A percentile compares a stretch with the other conserved stretches of the same genome.
These are phyloP conservation scores for Nebria salina DNA, from an alignment of 2,888 invertebrate genomes.

Conservation along the genomic window DNA sequence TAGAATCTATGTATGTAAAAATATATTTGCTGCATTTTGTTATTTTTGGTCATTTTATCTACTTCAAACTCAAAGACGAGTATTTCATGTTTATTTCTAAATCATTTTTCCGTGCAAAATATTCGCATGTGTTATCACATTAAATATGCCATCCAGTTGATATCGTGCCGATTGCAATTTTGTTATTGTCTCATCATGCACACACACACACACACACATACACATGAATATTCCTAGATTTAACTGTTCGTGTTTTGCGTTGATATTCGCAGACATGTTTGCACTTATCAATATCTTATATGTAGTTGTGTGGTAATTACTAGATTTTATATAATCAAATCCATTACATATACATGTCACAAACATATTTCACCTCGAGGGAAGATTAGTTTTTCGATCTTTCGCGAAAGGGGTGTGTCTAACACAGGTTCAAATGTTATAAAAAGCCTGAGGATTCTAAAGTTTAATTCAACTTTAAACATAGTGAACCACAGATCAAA, in stretches of 20 bases:
- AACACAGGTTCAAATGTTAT: not conserved
- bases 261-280: not conserved
- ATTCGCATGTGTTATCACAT: slow-evolving; percentile 9
- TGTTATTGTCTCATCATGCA: slow-evolving; percentile 16
- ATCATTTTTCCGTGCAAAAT: not conserved
- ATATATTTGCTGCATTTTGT: no score
- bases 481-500: not conserved
- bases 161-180: slow-evolving; percentile 9
- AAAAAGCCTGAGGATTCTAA: not conserved
- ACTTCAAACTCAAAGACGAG: no score
- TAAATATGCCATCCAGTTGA: slow-evolving; percentile 4
- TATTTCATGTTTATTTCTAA: no score
- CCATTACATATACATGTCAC: not conserved
- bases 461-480: not conserved
- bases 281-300: not conserved
- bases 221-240: not conserved
- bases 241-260: not conserved
- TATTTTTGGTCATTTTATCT: no score
- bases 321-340: not conserved
- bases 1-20: no score
- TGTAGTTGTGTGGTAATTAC: not conserved
- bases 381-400: not conserved
- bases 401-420: slow-evolving; percentile 3
- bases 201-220: not conserved
- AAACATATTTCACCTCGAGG: not conserved